Percentiles rank a stretch among this genome's conserved stretches.
Evolutionary conservation across 2,797 vertebrate genomes (phyloP).

Genomic region (Rhodeus uyekii): DNA sequence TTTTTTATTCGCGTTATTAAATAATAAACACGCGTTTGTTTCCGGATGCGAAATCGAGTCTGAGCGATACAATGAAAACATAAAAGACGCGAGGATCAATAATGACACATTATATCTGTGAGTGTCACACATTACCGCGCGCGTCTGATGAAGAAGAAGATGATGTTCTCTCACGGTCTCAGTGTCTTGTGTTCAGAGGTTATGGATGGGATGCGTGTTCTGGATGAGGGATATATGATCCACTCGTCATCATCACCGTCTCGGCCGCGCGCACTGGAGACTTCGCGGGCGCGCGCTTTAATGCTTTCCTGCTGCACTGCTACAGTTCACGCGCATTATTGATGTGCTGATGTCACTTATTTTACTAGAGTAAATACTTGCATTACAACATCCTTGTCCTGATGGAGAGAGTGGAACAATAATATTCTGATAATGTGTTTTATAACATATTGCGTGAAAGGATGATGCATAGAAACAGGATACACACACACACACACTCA

Average conservation of each 20-base stretch:
- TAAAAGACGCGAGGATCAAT: not conserved
- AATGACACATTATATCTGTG: not conserved
- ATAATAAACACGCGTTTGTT: not conserved
- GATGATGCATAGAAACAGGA: not conserved
- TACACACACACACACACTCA: not conserved
- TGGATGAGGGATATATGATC: constrained; percentile 4
- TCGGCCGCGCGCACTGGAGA: no score
- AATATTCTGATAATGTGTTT: not conserved
- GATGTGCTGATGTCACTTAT: not conserved
- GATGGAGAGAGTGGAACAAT: not conserved
- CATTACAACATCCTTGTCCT: not conserved
- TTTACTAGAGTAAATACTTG: not conserved
- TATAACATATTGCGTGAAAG: not conserved
- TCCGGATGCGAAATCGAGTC: not conserved
- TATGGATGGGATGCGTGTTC: not conserved
- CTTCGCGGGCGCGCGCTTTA: no score
- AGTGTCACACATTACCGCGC: not conserved
- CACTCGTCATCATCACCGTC: not conserved
- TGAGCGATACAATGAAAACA: no score
- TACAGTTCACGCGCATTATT: no score
- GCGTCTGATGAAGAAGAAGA: not conserved
- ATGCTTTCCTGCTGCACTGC: not conserved
- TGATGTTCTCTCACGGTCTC: constrained; percentile 17
- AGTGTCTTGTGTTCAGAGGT: not conserved
- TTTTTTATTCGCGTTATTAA: not conserved